phyloP scores from a whole-genome alignment of 2,888 invertebrate genomes.

The Oegoconia quadripuncta region DNA sequence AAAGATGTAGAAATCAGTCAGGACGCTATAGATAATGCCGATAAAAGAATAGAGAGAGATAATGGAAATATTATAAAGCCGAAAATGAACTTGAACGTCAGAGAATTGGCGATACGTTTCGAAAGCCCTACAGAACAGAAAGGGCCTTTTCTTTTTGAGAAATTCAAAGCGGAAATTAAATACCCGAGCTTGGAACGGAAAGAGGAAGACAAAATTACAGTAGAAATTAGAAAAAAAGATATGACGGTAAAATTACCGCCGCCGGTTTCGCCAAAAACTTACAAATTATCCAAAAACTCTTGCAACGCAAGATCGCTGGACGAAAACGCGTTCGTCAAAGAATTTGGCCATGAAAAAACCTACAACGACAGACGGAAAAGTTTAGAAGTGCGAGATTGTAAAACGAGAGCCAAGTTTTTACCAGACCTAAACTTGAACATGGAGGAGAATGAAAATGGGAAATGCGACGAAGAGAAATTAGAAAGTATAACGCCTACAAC shows the following conservation, averaged over 20 bases:
- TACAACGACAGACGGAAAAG: constrained; percentile 77
- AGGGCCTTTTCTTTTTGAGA: constrained; percentile 77
- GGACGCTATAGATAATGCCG: constrained; percentile 22
- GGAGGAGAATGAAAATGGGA: constrained; percentile 43
- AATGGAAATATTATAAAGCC: constrained; percentile 55
- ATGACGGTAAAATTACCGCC: constrained; percentile 63
- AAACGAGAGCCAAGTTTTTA: constrained; percentile 77
- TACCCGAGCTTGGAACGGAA: constrained; percentile 56
- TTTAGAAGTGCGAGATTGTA: constrained; percentile 80
- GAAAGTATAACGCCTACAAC: constrained; percentile 78
- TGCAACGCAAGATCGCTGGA: constrained; percentile 84
- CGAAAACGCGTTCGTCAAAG: constrained; percentile 85
- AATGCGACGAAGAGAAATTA: constrained; percentile 18
- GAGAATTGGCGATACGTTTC: constrained; percentile 81
- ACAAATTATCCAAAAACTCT: constrained; percentile 78
- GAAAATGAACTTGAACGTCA: constrained; percentile 72
- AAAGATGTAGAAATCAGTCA: constrained; percentile 42
- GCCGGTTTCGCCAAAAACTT: constrained; percentile 80
- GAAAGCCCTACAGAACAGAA: constrained; percentile 81
- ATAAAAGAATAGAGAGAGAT: constrained; percentile 40
- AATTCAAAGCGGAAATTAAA: constrained; percentile 65
- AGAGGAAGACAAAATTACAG: constrained; percentile 34
- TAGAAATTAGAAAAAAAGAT: constrained; percentile 44
- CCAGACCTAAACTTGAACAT: constrained; percentile 66
- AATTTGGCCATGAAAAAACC: constrained; percentile 74